These are phyloP conservation scores for Sminthopsis crassicaudata DNA, from an alignment of 2,113 vertebrate species.

Conservation along the genomic window DNA sequence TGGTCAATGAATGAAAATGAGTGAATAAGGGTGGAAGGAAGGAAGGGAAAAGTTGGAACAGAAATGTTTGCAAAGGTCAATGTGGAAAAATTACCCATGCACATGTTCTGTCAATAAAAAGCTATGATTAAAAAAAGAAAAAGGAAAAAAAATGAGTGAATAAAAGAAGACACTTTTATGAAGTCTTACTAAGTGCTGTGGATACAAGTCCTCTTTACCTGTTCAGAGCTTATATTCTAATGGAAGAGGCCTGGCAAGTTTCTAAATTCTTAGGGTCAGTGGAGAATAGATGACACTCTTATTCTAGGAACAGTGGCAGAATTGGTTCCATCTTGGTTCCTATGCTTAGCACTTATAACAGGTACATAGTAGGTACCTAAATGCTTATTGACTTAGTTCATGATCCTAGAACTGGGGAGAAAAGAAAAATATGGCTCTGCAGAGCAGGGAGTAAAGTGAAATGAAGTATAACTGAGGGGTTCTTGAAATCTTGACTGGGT, in stretches of 20 bases:
- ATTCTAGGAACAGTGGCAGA: neutral
- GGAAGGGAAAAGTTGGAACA: too few relatives aligned
- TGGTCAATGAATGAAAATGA: neutral
- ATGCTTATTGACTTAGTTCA: neutral
- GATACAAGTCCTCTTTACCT: neutral
- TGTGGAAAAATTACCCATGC: too few relatives aligned
- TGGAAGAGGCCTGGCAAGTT: neutral
- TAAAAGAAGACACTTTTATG: neutral
- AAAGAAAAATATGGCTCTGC: neutral
- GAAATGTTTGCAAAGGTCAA: too few relatives aligned
- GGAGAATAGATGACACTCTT: neutral
- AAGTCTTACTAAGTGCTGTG: neutral
- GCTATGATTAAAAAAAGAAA: neutral
- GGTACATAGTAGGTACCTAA: neutral
- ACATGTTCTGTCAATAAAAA: too few relatives aligned
- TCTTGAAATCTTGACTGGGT: neutral
- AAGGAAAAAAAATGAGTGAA: neutral
- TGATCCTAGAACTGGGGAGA: neutral
- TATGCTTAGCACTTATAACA: neutral
- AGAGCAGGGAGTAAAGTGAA: neutral
- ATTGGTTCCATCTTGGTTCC: neutral
- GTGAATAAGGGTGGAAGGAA: neutral
- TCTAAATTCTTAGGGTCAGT: neutral
- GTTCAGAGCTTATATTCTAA: neutral
- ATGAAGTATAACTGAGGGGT: neutral